These are phyloP conservation scores for Sinella curviseta DNA, from an alignment of 1,140 invertebrate genomes.

Conservation along the genomic window DNA sequence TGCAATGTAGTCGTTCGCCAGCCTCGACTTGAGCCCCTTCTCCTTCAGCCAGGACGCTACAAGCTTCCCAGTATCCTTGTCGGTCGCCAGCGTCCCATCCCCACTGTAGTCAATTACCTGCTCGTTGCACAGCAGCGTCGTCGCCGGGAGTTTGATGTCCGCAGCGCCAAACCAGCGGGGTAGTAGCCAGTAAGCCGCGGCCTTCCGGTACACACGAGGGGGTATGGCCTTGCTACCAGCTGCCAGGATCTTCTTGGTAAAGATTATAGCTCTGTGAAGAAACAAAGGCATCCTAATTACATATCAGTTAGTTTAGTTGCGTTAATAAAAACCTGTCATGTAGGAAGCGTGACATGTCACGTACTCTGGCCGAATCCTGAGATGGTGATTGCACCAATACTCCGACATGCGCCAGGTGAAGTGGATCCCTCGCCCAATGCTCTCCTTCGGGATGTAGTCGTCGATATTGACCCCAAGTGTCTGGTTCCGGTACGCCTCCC, in stretches of 20 bases:
- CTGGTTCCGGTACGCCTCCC: not conserved
- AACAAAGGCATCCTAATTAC: not conserved
- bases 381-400: too few relatives aligned
- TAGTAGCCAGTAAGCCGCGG: not conserved
- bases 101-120: too few relatives aligned
- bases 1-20: not conserved
- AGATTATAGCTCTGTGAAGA: not conserved
- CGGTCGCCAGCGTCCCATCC: too few relatives aligned
- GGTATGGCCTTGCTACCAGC: not conserved
- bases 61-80: not conserved
- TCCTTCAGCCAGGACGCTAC: not conserved
- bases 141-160: not conserved
- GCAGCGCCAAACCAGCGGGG: not conserved
- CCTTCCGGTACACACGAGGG: not conserved
- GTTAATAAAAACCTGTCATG: too few relatives aligned
- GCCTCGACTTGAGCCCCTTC: not conserved
- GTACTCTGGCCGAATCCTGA: too few relatives aligned
- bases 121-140: not conserved
- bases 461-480: not conserved
- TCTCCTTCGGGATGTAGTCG: not conserved
- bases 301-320: not conserved
- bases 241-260: not conserved
- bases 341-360: too few relatives aligned
- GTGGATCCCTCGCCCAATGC: not conserved
- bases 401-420: not conserved